Evolutionary conservation across 1,140 invertebrate genomes (phyloP).

Genomic region (Achatina immaculata): DNA sequence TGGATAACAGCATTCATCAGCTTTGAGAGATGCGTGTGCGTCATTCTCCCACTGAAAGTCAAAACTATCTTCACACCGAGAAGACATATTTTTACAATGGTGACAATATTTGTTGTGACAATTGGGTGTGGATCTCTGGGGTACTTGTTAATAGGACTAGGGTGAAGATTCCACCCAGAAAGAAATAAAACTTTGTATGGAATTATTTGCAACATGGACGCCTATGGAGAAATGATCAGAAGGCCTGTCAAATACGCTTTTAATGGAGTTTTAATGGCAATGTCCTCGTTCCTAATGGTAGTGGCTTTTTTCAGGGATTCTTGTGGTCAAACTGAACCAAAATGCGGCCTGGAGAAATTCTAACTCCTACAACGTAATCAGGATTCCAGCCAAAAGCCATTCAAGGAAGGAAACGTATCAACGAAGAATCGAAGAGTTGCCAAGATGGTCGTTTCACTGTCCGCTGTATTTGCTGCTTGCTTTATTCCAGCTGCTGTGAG

Average conservation of each 20-base stretch:
- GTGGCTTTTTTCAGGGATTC: not conserved
- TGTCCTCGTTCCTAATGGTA: not conserved
- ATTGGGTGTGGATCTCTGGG: not conserved
- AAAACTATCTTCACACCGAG: constrained; percentile 1
- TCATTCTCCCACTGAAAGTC: constrained; percentile 1
- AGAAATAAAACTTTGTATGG: not conserved
- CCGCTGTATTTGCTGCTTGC: not conserved
- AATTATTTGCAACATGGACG: not conserved
- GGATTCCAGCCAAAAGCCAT: not conserved
- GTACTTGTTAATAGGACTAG: not conserved
- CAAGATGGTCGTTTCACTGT: not conserved
- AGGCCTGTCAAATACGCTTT: not conserved
- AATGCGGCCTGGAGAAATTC: not conserved
- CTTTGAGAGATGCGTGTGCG: constrained; percentile 9
- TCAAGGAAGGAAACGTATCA: not conserved
- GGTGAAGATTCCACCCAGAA: not conserved
- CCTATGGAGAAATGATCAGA: not conserved
- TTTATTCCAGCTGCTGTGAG: not conserved
- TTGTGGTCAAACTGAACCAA: constrained; percentile 1
- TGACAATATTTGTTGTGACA: not conserved
- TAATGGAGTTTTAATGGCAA: not conserved
- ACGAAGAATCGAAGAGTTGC: not conserved
- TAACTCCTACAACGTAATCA: not conserved
- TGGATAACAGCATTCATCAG: constrained; percentile 17
- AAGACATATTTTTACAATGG: not conserved